Conservation (phyloP, 2,113 vertebrate species). For the Gasterosteus aculeatus region DNA sequence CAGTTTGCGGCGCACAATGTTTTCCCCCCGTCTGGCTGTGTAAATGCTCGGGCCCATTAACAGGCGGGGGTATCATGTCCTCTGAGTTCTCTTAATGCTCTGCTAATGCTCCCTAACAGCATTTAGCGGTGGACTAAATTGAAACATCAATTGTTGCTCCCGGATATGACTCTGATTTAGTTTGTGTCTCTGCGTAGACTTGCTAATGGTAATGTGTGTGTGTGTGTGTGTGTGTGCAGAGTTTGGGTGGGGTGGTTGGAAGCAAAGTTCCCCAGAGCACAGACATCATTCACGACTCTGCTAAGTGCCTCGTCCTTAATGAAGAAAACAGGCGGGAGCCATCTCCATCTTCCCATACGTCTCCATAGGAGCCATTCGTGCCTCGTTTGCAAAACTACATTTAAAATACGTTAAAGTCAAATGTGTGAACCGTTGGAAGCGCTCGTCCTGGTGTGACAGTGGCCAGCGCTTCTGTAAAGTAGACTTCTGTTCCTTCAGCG, state of each 20-base stretch:
- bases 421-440: not conserved
- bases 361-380: conserved; percentile 11
- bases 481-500: too few relatives aligned
- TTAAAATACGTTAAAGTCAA: conserved; percentile 8
- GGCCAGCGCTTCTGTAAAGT: too few relatives aligned
- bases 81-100: conserved; percentile 62
- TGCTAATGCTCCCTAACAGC: conserved; percentile 73
- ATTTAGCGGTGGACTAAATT: conserved; percentile 57
- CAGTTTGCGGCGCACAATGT: not conserved
- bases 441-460: too few relatives aligned
- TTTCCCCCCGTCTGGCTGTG: conserved; percentile 27
- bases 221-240: conserved; percentile 18
- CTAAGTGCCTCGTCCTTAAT: conserved; percentile 52
- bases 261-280: conserved; percentile 27
- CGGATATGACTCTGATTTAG: conserved; percentile 61
- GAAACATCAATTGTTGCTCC: conserved; percentile 64
- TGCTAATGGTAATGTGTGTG: conserved; percentile 18
- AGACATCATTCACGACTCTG: conserved; percentile 53
- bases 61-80: conserved; percentile 47
- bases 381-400: conserved; percentile 25
- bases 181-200: conserved; percentile 44
- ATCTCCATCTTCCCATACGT: not conserved
- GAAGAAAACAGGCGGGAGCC: not conserved
- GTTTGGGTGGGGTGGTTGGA: conserved; percentile 6
- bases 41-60: conserved; percentile 45